Conservation (phyloP, 2,797 vertebrate genomes). For the Phoebastria nigripes region DNA sequence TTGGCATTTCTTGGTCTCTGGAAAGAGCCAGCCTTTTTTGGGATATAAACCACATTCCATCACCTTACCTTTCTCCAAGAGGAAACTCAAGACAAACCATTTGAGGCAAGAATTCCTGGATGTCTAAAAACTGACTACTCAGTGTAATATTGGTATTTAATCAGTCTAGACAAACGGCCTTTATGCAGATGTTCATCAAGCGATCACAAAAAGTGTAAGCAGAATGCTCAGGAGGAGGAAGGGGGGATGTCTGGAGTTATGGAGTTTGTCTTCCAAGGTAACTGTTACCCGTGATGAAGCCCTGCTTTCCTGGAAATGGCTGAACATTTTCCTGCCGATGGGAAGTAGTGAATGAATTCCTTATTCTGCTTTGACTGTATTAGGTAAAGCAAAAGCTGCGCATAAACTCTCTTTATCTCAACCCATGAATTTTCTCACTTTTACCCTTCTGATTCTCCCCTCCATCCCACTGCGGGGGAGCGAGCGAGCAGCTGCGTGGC, state of each 20-base stretch:
- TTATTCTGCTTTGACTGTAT: not conserved
- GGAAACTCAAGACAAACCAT: not conserved
- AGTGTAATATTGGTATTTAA: not conserved
- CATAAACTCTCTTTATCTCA: not conserved
- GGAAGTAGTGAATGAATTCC: not conserved
- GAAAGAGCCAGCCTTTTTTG: not conserved
- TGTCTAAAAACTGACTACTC: not conserved
- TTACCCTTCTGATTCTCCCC: not conserved
- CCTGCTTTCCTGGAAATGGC: not conserved
- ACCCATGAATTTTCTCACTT: not conserved
- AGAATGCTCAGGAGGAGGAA: not conserved
- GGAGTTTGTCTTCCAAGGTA: not conserved
- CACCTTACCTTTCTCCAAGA: not conserved
- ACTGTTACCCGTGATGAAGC: not conserved
- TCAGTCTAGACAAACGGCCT: not conserved
- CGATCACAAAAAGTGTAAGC: not conserved
- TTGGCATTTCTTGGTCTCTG: not conserved
- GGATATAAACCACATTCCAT: not conserved
- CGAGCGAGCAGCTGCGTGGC: not conserved
- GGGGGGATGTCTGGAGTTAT: fast-evolving
- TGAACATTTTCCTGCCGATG: fast-evolving
- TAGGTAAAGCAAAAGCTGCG: too few species aligned
- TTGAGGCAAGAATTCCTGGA: not conserved
- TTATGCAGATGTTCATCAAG: not conserved
- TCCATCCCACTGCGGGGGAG: not conserved